These are phyloP conservation scores for Acipenser oxyrinchus DNA, from an alignment of 2,797 vertebrate genomes.

Conservation along the genomic window DNA sequence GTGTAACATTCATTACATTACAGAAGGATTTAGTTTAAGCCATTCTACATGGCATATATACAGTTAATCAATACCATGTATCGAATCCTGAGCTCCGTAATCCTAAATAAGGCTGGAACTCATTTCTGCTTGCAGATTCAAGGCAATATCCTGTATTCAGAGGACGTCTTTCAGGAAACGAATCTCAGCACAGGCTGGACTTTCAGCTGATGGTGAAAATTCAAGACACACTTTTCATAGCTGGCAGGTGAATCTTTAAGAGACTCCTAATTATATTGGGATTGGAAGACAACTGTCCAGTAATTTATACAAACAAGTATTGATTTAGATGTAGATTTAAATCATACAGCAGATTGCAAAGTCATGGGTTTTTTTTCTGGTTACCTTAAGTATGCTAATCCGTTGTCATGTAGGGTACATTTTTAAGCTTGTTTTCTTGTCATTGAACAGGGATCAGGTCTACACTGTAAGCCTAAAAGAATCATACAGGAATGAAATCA, in stretches of 20 bases:
- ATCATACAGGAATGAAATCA: slow-evolving; percentile 88
- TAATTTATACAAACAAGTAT: slow-evolving; percentile 45
- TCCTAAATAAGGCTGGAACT: slow-evolving; percentile 61
- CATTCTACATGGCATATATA: slow-evolving; percentile 64
- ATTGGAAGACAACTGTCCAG: slow-evolving; percentile 38
- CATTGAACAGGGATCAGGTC: slow-evolving; percentile 84
- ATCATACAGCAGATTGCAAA: slow-evolving; percentile 33
- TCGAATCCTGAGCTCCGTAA: slow-evolving; percentile 63
- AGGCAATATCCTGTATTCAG: slow-evolving; percentile 96
- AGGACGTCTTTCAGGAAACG: slow-evolving; percentile 95
- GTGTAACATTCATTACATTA: slow-evolving; percentile 53
- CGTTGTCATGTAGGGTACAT: slow-evolving; percentile 19
- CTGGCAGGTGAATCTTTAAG: slow-evolving; percentile 82
- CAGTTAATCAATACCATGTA: slow-evolving; percentile 63
- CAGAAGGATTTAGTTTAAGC: slow-evolving; percentile 67
- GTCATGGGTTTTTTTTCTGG: slow-evolving; percentile 43
- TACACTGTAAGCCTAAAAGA: slow-evolving; percentile 95
- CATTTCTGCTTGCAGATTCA: slow-evolving; percentile 77
- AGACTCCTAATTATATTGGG: slow-evolving; percentile 56
- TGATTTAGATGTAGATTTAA: slow-evolving; percentile 42
- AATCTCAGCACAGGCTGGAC: slow-evolving; percentile 96
- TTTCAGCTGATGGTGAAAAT: slow-evolving; percentile 99
- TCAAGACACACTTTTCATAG: slow-evolving; percentile 97
- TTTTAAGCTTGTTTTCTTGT: neutral
- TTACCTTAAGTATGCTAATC: slow-evolving; percentile 40